These are phyloP conservation scores for Chiloscyllium punctatum DNA, from an alignment of 2,797 vertebrate species.

Conservation along the genomic window DNA sequence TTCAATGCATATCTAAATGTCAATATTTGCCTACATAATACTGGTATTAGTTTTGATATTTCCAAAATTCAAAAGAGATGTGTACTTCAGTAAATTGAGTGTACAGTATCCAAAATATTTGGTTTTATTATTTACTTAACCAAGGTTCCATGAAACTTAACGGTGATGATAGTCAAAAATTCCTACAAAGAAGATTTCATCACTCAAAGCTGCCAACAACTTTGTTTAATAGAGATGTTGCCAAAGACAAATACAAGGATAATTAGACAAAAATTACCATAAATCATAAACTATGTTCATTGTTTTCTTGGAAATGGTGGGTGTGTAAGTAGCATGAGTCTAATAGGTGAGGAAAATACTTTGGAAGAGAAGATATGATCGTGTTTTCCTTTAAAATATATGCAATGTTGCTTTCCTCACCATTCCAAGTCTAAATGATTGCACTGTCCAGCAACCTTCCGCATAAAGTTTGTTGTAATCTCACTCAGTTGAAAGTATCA, in stretches of 20 bases:
- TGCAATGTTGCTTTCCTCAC: neutral
- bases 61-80: neutral
- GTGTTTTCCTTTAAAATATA: neutral
- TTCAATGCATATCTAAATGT: neutral
- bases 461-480: neutral
- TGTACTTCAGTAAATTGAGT: neutral
- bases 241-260: neutral
- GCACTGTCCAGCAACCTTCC: neutral
- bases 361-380: neutral
- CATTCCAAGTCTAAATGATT: neutral
- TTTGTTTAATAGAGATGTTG: neutral
- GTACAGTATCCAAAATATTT: neutral
- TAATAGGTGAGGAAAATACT: neutral
- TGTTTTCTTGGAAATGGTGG: neutral
- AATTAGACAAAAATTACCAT: neutral
- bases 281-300: neutral
- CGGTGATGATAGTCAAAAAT: neutral
- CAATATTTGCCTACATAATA: neutral
- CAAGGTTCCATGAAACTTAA: slow-evolving; percentile 5
- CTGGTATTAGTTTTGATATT: neutral
- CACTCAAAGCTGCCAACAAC: neutral
- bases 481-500: neutral
- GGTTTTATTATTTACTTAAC: neutral
- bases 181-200: neutral
- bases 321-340: too few relatives aligned